Percentiles rank a stretch among this genome's conserved stretches.
Evolutionary conservation across 2,113 vertebrate genomes (phyloP).

Genomic region (Cebus imitator): DNA sequence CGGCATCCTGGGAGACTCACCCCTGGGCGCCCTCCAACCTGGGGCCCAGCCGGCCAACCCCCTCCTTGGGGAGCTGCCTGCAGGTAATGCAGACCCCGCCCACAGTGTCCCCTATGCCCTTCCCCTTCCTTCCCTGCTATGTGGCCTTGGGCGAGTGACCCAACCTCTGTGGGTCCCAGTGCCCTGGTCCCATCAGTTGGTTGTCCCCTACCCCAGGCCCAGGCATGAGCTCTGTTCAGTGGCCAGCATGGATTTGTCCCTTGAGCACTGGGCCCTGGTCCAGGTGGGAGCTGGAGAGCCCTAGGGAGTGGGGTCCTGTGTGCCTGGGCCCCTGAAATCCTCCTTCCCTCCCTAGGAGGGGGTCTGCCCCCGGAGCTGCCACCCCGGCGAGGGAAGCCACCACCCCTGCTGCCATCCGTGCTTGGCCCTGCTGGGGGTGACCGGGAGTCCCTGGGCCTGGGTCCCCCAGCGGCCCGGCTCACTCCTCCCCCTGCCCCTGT

Average conservation of each 20-base stretch:
- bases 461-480: slow-evolving; percentile 80
- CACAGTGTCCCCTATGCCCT: not conserved
- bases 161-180: not conserved
- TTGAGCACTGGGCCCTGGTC: not conserved
- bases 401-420: slow-evolving; percentile 79
- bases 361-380: slow-evolving; percentile 83
- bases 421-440: slow-evolving; percentile 82
- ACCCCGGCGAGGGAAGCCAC: slow-evolving; percentile 83
- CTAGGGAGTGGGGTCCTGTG: not conserved
- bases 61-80: slow-evolving; percentile 84
- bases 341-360: slow-evolving; percentile 79
- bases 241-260: not conserved
- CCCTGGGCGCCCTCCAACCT: slow-evolving; percentile 82
- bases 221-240: not conserved
- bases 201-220: not conserved
- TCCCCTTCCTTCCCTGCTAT: not conserved
- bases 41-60: slow-evolving; percentile 83
- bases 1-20: slow-evolving; percentile 91
- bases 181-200: not conserved
- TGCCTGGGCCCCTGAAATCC: not conserved
- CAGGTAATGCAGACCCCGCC: slow-evolving; percentile 36
- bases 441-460: slow-evolving; percentile 84
- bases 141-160: not conserved
- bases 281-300: too few relatives aligned
- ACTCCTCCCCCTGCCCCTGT: slow-evolving; percentile 83